Percentiles rank a stretch among this genome's conserved stretches.
These are phyloP conservation scores for Drosophila sucinea DNA, from an alignment of 1,140 invertebrate species.

Conservation along the genomic window DNA sequence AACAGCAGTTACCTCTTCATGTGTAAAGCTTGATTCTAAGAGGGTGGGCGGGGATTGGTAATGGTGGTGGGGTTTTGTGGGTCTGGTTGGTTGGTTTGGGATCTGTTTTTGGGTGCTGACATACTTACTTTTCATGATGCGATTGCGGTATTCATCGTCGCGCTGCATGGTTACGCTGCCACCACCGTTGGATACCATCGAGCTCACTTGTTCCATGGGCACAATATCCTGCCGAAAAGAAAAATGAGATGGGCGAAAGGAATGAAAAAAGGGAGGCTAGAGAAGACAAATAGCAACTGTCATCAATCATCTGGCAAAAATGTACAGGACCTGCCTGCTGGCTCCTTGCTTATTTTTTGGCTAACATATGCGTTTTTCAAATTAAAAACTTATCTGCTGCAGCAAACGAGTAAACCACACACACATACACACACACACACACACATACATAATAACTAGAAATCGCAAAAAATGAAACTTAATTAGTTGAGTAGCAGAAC, in stretches of 20 bases:
- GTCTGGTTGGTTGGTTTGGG: not conserved
- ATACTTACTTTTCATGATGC: constrained; percentile 83
- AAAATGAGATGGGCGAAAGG: constrained; percentile 1
- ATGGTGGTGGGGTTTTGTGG: not conserved
- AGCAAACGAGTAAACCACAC: not conserved
- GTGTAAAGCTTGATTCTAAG: constrained; percentile 14
- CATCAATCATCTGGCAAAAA: constrained; percentile 47
- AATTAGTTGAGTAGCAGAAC: constrained; percentile 46
- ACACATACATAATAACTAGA: not conserved
- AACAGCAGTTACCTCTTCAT: constrained; percentile 57
- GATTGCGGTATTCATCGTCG: constrained; percentile 83
- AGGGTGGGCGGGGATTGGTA: no score
- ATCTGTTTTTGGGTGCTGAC: constrained; percentile 49
- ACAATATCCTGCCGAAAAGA: constrained; percentile 79
- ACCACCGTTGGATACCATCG: constrained; percentile 82
- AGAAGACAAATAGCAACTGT: constrained; percentile 23
- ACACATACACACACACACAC: not conserved
- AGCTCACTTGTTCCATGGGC: constrained; percentile 83
- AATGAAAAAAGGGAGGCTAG: not conserved
- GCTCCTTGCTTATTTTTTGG: constrained; percentile 28
- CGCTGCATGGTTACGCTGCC: constrained; percentile 82
- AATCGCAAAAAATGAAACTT: constrained; percentile 35
- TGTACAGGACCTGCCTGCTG: constrained; percentile 29
- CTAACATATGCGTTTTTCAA: constrained; percentile 41
- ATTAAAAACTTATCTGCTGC: constrained; percentile 11